Evolutionary conservation across 2,113 vertebrate species (phyloP).

Genomic region (Lasiurus borealis): DNA sequence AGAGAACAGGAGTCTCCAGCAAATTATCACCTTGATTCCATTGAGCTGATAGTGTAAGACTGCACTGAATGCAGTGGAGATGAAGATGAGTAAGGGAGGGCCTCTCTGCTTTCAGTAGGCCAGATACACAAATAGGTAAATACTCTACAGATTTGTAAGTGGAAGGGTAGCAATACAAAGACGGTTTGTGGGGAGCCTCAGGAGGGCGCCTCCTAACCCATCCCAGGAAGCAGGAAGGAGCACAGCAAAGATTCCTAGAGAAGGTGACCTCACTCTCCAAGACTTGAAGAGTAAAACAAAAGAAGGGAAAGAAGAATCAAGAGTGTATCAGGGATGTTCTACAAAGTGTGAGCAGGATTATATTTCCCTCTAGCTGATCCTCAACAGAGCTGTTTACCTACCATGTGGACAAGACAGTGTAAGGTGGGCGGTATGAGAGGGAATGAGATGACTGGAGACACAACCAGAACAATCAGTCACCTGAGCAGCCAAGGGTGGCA

Average conservation of each 20-base stretch:
- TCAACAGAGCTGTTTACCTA: neutral
- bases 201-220: neutral
- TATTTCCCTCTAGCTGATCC: neutral
- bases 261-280: neutral
- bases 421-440: neutral
- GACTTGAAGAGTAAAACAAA: neutral
- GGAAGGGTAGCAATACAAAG: neutral
- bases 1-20: neutral
- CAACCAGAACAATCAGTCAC: neutral
- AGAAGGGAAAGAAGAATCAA: neutral
- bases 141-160: fast-evolving
- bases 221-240: neutral
- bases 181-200: neutral
- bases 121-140: neutral
- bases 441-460: neutral
- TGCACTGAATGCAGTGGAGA: neutral
- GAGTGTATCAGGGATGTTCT: fast-evolving
- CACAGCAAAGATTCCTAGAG: neutral
- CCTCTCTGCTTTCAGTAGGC: neutral
- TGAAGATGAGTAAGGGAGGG: no score
- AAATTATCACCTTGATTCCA: neutral
- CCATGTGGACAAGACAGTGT: neutral
- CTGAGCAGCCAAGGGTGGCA: neutral
- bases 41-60: neutral
- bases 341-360: neutral